Conservation (phyloP, 2,888 invertebrate species). For the Troides aeacus region DNA sequence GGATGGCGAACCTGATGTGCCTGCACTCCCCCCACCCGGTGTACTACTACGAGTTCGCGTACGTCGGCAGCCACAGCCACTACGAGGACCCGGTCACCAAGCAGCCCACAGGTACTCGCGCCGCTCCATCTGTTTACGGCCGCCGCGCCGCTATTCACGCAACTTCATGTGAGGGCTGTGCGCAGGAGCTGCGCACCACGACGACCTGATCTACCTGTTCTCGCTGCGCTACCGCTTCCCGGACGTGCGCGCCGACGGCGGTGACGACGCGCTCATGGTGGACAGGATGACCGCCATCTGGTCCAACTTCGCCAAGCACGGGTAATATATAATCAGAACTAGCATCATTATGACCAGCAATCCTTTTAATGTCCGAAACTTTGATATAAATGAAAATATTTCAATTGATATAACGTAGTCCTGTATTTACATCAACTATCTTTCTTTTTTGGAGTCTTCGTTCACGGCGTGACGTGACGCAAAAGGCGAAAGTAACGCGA, state of each 20-base stretch:
- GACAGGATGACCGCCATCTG: constrained; percentile 64
- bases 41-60: constrained; percentile 58
- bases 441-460: not conserved
- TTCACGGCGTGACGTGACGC: not conserved
- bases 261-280: constrained; percentile 61
- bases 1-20: constrained; percentile 53
- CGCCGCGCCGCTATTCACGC: not conserved
- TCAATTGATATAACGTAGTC: not conserved
- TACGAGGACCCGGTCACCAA: constrained; percentile 51
- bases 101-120: constrained; percentile 46
- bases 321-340: constrained; percentile 44
- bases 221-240: constrained; percentile 61
- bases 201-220: constrained; percentile 77
- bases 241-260: constrained; percentile 48
- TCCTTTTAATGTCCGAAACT: not conserved
- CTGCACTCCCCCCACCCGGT: constrained; percentile 48
- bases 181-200: constrained; percentile 41
- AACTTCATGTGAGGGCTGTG: not conserved
- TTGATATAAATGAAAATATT: not conserved
- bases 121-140: not conserved
- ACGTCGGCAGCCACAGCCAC: constrained; percentile 56
- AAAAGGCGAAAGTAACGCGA: not conserved
- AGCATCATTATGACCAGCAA: not conserved
- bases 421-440: not conserved
- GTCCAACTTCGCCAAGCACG: constrained; percentile 74